A percentile compares a stretch with the other conserved stretches of the same genome.
Conservation (phyloP, 2,113 vertebrate genomes). For the Mionectes macconnelli region DNA sequence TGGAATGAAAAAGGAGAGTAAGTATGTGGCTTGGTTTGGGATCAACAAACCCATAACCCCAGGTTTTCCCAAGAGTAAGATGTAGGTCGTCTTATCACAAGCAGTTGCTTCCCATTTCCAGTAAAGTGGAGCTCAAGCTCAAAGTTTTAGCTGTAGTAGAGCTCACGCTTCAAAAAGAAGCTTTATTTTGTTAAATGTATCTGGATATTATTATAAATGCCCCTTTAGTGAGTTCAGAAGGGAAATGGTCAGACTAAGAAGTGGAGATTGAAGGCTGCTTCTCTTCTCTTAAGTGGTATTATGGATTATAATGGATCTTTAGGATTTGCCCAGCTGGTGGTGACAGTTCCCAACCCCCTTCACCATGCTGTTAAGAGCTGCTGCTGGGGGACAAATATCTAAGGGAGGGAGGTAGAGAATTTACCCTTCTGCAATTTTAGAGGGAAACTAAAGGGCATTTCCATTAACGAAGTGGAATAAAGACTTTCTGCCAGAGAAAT, state of each 20-base stretch:
- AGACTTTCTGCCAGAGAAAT: background rate
- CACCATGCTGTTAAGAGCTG: background rate
- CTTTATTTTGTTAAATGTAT: slow-evolving; percentile 36
- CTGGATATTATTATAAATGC: slow-evolving; percentile 21
- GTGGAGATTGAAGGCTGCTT: slow-evolving; percentile 24
- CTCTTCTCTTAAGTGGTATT: slow-evolving; percentile 45
- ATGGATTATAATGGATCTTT: slow-evolving; percentile 44
- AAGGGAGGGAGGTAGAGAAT: background rate
- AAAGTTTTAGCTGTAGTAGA: background rate
- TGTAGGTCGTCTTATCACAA: background rate
- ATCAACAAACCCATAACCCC: background rate
- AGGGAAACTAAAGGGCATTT: background rate
- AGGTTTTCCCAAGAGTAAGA: background rate
- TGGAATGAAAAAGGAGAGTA: slow-evolving; percentile 99
- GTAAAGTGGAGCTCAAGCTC: background rate
- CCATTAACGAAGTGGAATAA: background rate
- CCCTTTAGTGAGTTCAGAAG: slow-evolving; percentile 12
- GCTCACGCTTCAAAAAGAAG: background rate
- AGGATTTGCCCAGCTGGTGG: slow-evolving; percentile 40
- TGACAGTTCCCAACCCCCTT: slow-evolving; percentile 12
- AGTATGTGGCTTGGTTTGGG: slow-evolving; percentile 69
- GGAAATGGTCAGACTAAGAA: slow-evolving; percentile 25
- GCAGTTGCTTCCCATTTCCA: background rate
- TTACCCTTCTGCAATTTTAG: background rate
- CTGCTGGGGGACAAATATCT: background rate